Conservation (phyloP, 2,113 vertebrate genomes). For the Cryptomyrus ogoouensis region DNA sequence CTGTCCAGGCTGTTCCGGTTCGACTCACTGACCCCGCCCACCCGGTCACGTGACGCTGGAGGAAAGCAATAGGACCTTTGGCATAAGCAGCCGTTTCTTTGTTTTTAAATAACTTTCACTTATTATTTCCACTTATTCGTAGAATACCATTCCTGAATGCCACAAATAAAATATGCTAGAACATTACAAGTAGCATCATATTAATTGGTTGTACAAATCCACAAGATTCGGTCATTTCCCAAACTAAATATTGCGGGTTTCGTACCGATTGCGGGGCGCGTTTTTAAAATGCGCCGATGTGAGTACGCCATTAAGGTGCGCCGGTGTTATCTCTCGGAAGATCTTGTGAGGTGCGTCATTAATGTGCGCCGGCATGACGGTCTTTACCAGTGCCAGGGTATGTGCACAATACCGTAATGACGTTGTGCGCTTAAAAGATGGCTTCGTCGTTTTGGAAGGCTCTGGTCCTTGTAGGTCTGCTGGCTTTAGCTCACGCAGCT, state of each 20-base stretch:
- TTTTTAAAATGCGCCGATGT: constrained; percentile 1
- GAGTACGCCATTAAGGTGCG: neutral
- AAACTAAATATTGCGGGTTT: neutral
- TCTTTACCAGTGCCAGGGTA: neutral
- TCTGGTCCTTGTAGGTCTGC: constrained; percentile 84
- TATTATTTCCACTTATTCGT: neutral
- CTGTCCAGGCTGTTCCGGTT: constrained; percentile 20
- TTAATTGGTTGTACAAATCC: neutral
- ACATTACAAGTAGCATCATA: neutral
- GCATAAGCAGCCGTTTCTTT: neutral
- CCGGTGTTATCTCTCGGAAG: neutral
- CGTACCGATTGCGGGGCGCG: neutral
- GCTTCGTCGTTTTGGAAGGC: constrained; percentile 90
- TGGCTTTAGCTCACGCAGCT: constrained; percentile 88
- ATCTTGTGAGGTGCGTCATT: neutral
- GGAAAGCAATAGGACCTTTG: neutral
- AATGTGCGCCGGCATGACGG: constrained; percentile 8
- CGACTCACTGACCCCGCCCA: constrained; percentile 13
- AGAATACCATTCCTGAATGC: neutral
- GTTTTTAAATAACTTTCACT: neutral
- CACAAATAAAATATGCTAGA: neutral
- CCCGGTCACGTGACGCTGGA: constrained; percentile 2
- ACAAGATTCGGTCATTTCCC: neutral
- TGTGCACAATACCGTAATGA: neutral
- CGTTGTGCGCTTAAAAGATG: constrained; percentile 59